Evolutionary conservation across 2,888 invertebrate genomes (phyloP), one percentile per base, ranked within the genome.

Genomic region (Synergus japonicus): DNA sequence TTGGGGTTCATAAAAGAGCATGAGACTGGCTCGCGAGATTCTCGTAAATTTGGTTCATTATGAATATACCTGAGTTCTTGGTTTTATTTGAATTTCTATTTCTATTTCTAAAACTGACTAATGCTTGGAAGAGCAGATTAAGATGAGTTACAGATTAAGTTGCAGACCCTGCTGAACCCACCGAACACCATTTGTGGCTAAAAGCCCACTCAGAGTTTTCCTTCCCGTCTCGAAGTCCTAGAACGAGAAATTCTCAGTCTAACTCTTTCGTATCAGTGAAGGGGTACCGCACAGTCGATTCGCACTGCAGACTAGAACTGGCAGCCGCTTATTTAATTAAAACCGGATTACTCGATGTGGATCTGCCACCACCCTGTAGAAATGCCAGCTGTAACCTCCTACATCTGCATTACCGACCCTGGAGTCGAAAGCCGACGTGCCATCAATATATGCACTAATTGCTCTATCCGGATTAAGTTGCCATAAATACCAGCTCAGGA

Each of bases 271-370:
- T 73, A 73, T 29, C 9, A 73, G 37, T 49, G 12, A 29, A 49
- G 49, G 73, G 73, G 54, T 73, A 54, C 49, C n/a, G 10, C 54
- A 54, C 37, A 73, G 54, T 54, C 49, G 54, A 54, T 73, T 54
- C 73, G 73, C 12, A 54, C 5, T 73, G 49, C 54, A 10, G 73
- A 9, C 73, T 73, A 73, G 54, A 73, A 41, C 49, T 54, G 49
- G 54, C 73, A 73, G 76, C 80, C 82, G 83, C 88, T 91, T 89
- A 90, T 91, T 91, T 91, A 90, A 91, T 91, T 91, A 91, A 91
- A 91, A 90, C 88, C 90, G 91, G 91, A 91, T 91, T 89, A 90
- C 85, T 18, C 49, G 22, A 29, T 15, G 64, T 63, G 63, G 76
- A 77, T 77, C 77, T 63, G 66, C 77, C 29, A 58, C 49, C 77